A percentile compares a stretch with the other conserved stretches of the same genome.
Evolutionary conservation across 2,888 invertebrate species (phyloP).

Genomic region (Neoaliturus tenellus): DNA sequence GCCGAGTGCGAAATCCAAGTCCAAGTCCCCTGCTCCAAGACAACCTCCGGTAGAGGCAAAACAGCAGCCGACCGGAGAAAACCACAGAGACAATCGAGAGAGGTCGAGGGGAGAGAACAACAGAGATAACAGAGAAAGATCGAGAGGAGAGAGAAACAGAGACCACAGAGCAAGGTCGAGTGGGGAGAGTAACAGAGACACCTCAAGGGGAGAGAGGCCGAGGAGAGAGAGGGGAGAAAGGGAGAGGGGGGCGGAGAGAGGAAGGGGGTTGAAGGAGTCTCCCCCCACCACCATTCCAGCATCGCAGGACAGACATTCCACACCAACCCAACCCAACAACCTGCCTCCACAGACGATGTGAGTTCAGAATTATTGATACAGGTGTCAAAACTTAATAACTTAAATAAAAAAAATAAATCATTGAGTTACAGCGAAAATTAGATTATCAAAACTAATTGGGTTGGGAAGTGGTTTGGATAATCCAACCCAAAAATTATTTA

Average conservation of each 20-base stretch:
- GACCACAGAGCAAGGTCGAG: not conserved
- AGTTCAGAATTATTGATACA: too few species aligned
- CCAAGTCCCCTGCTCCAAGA: not conserved
- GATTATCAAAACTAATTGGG: too few species aligned
- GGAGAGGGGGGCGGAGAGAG: constrained; percentile 37
- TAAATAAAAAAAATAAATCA: too few species aligned
- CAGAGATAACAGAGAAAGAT: too few species aligned
- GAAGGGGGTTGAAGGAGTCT: constrained; percentile 48
- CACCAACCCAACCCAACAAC: not conserved
- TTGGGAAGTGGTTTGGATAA: too few species aligned
- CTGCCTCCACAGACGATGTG: not conserved
- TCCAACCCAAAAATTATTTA: too few species aligned
- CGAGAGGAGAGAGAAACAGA: not conserved
- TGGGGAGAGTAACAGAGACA: not conserved
- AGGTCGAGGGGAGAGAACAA: constrained; percentile 64
- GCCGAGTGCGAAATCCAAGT: not conserved
- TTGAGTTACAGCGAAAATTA: too few species aligned
- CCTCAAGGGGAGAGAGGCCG: not conserved
- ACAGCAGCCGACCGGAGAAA: not conserved
- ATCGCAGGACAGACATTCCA: too few species aligned
- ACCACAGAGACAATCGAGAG: not conserved
- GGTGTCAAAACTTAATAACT: too few species aligned
- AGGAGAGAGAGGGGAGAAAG: constrained; percentile 6
- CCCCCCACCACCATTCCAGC: not conserved
- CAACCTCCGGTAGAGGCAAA: not conserved